Base-by-base conservation (phyloP, 2,888 invertebrate species). In the Steinernema carpocapsae region DNA sequence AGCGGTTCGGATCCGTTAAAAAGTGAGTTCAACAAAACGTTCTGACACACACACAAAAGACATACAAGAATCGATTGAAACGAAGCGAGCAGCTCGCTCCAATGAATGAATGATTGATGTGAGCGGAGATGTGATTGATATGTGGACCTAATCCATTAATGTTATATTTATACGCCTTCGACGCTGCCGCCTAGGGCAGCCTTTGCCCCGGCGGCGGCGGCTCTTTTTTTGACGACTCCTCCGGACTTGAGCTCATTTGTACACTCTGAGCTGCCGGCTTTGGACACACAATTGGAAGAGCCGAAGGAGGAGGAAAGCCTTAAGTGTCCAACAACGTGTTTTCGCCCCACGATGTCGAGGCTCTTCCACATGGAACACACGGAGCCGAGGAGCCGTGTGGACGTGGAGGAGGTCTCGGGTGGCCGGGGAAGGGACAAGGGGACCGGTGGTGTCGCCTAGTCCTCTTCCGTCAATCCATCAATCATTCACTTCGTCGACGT, bases 61-160 rank as follows among this genome's bases (percentile, higher is more conserved):
- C 64, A 37, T 37, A 37, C 37, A 37, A 37, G 10, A 64, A 64
- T 64, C 64, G 64, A 64, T 64, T 32, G 37, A 37, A 37, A 37
- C 37, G n/a, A n/a, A n/a, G 48, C 48, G 64, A 64, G 64, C 64
- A 37, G 32, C 64, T 26, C 64, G 64, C 64, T 64, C 64, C 64
- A 64, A 26, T 26, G 64, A 64, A 64, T 64, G 64, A 64, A 64
- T 64, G 64, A 64, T 64, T 64, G 64, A 64, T 64, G 64, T 64
- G 64, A 64, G 64, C 64, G 64, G 64, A 64, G 64, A 64, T 64
- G 64, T 64, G 64, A 64, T 64, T 64, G 64, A 64, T 64, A 64
- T 64, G 64, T 64, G 64, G 64, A 64, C 64, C 64, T 64, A 64
- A 64, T 64, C 64, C 64, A 64, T 64, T 64, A 64, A 64, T 64